Conservation (phyloP, 2,113 vertebrate species). For the Apodemus sylvaticus region DNA sequence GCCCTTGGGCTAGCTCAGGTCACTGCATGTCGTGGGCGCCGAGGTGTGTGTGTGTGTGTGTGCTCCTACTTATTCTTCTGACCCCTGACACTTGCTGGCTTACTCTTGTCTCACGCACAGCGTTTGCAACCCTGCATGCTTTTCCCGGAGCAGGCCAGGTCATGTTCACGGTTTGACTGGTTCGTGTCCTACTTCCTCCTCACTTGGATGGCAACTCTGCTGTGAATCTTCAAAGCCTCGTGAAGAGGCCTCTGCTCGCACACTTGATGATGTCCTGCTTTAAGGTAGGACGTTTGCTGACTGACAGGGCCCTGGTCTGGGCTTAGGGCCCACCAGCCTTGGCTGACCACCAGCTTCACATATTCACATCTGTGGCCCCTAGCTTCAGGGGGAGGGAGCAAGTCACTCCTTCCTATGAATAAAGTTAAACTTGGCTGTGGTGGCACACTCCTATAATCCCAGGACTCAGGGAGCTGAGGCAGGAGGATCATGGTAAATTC, state of each 20-base stretch:
- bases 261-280: rapidly evolving
- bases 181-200: background rate
- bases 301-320: too few relatives aligned
- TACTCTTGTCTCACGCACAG: background rate
- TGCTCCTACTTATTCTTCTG: background rate
- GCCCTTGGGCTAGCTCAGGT: background rate
- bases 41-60: too few relatives aligned
- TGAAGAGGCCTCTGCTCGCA: background rate
- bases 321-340: background rate
- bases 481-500: background rate
- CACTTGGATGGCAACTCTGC: background rate
- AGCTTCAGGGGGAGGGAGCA: background rate
- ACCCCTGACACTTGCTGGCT: too few relatives aligned
- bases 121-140: background rate
- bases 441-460: background rate
- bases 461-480: background rate
- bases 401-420: too few relatives aligned
- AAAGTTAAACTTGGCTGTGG: background rate
- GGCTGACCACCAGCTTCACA: rapidly evolving
- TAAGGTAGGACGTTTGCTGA: background rate
- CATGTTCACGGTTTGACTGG: background rate
- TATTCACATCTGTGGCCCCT: too few relatives aligned
- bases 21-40: background rate
- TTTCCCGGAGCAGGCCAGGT: background rate
- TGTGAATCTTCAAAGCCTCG: background rate